Evolutionary conservation across 2,888 invertebrate species (phyloP).

Genomic region (Linnaemya vulpina): DNA sequence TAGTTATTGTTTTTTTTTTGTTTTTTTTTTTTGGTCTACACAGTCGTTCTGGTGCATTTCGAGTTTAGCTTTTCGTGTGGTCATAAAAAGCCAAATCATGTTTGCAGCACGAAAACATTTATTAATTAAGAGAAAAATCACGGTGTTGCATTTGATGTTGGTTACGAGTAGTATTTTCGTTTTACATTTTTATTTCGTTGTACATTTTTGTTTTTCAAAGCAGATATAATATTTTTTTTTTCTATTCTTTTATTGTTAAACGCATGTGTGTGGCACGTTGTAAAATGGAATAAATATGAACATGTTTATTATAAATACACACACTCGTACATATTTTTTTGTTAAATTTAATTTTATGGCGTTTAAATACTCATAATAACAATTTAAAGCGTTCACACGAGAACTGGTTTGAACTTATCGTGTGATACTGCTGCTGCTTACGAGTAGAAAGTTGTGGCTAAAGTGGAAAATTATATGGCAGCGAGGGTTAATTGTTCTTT

Average conservation of each 20-base stretch:
- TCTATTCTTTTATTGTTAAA: slow-evolving; percentile 34
- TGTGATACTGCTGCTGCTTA: not conserved
- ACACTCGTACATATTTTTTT: not conserved
- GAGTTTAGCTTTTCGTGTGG: slow-evolving; percentile 58
- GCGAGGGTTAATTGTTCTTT: slow-evolving; percentile 7
- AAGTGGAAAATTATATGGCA: not conserved
- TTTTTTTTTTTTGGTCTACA: too few species aligned
- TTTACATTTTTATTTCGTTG: slow-evolving; percentile 25
- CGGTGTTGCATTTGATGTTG: slow-evolving; percentile 70
- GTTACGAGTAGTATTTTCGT: slow-evolving; percentile 17
- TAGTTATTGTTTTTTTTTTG: slow-evolving; percentile 5
- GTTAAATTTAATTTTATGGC: slow-evolving; percentile 50
- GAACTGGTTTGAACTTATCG: not conserved
- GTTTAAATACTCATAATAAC: slow-evolving; percentile 48
- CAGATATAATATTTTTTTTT: slow-evolving; percentile 16
- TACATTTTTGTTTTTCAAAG: slow-evolving; percentile 25
- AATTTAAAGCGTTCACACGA: slow-evolving; percentile 57
- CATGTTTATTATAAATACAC: slow-evolving; percentile 4
- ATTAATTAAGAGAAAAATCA: slow-evolving; percentile 70
- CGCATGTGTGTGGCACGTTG: slow-evolving; percentile 67
- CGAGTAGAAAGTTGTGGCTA: slow-evolving; percentile 25
- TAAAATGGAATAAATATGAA: slow-evolving; percentile 1
- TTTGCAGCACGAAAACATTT: slow-evolving; percentile 67
- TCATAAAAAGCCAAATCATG: slow-evolving; percentile 71
- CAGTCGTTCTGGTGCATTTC: slow-evolving; percentile 12